Evolutionary conservation across 2,113 vertebrate species (phyloP).

Genomic region (Ammodytes marinus): DNA sequence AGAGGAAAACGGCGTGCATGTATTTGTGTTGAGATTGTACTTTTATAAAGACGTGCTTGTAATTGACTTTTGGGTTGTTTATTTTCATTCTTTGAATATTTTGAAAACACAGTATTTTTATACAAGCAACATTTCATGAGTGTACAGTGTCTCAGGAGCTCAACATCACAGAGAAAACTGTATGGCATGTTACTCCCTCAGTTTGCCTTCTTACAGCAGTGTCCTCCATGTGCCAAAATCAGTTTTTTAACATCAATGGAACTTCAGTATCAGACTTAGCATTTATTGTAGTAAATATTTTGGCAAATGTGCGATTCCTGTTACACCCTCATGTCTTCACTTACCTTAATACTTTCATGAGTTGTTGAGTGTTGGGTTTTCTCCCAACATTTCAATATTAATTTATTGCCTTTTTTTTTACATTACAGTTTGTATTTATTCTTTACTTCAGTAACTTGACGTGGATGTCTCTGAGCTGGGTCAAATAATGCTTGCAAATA

Average conservation of each 20-base stretch:
- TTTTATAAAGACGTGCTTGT: slow-evolving; percentile 75
- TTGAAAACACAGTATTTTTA: slow-evolving; percentile 80
- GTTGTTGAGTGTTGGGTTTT: slow-evolving; percentile 57
- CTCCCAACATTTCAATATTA: slow-evolving; percentile 69
- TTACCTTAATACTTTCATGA: slow-evolving; percentile 40
- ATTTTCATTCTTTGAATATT: slow-evolving; percentile 73
- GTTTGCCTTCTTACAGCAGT: slow-evolving; percentile 41
- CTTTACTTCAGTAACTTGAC: slow-evolving; percentile 58
- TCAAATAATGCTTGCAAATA: slow-evolving; percentile 56
- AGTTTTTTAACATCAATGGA: slow-evolving; percentile 45
- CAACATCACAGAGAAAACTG: slow-evolving; percentile 45
- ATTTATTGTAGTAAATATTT: slow-evolving; percentile 60
- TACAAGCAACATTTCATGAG: slow-evolving; percentile 69
- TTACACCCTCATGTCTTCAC: slow-evolving; percentile 48
- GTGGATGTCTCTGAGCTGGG: slow-evolving; percentile 34
- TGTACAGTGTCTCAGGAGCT: slow-evolving; percentile 68
- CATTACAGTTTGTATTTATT: slow-evolving; percentile 79
- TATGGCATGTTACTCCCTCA: slow-evolving; percentile 38
- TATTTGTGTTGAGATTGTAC: slow-evolving; percentile 68
- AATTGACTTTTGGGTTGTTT: slow-evolving; percentile 58
- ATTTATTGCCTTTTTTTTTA: slow-evolving; percentile 73
- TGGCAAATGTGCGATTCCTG: slow-evolving; percentile 44
- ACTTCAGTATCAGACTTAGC: slow-evolving; percentile 48
- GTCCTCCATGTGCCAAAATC: slow-evolving; percentile 70
- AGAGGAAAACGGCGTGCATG: slow-evolving; percentile 61